Evolutionary conservation across 1,140 invertebrate genomes (phyloP).

Genomic region (Trinorchestia longiramus): DNA sequence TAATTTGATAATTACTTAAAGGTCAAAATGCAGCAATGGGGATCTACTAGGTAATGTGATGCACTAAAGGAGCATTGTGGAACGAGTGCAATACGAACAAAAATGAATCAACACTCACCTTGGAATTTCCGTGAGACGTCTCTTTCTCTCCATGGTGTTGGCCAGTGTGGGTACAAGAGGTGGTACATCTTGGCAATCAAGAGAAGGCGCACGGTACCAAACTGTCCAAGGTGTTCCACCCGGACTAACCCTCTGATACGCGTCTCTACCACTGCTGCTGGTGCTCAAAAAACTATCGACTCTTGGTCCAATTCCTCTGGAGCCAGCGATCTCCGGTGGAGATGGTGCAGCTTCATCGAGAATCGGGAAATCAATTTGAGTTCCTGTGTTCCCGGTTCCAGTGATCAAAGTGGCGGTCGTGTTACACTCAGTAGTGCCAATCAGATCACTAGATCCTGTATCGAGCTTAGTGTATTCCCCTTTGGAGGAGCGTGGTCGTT

Average conservation of each 20-base stretch:
- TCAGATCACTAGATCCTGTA: conserved; percentile 21
- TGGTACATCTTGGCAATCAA: conserved; percentile 23
- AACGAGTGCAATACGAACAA: background rate
- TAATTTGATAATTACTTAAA: background rate
- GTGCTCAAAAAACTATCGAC: conserved; percentile 37
- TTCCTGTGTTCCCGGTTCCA: conserved; percentile 5
- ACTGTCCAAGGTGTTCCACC: conserved; percentile 42
- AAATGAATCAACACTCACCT: background rate
- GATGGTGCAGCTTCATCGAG: background rate
- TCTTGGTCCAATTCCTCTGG: background rate
- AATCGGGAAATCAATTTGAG: conserved; percentile 25
- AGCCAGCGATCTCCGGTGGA: background rate
- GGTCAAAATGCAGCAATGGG: background rate
- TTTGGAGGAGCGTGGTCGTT: background rate
- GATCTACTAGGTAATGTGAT: background rate
- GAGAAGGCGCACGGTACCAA: conserved; percentile 23
- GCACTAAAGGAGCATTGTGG: background rate
- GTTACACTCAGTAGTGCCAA: conserved; percentile 50
- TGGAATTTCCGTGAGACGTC: conserved; percentile 27
- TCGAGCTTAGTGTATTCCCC: conserved; percentile 25
- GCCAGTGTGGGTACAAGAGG: conserved; percentile 23
- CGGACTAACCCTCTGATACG: conserved; percentile 24
- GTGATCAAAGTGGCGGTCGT: conserved; percentile 27
- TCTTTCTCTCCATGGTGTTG: conserved; percentile 29
- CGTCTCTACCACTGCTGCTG: conserved; percentile 35